Evolutionary conservation across 92 coral and sea anemone species (phyloP).

Genomic region (Diadumene lineata): DNA sequence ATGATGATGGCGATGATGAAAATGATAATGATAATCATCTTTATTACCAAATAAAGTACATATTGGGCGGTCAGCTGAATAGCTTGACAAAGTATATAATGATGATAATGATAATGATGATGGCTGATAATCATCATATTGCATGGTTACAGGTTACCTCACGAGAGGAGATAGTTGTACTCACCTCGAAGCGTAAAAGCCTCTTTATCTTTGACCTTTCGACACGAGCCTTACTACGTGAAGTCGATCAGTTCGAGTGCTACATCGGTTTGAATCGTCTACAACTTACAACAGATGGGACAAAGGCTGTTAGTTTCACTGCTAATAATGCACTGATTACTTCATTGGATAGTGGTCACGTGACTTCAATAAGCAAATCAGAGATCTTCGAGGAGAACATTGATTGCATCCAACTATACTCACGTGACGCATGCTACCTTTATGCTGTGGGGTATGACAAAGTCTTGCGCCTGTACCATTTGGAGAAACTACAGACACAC

Average conservation of each 20-base stretch:
- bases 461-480: constrained; percentile 55
- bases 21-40: background rate
- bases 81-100: background rate
- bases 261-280: constrained; percentile 49
- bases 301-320: constrained; percentile 42
- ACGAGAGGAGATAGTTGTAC: constrained; percentile 24
- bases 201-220: constrained; percentile 34
- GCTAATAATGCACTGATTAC: constrained; percentile 22
- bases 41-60: background rate
- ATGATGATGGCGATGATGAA: background rate
- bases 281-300: constrained; percentile 37
- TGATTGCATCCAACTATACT: constrained; percentile 48
- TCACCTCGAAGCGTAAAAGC: constrained; percentile 43
- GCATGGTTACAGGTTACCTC: constrained; percentile 11
- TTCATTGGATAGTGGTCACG: constrained; percentile 18
- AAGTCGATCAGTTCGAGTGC: constrained; percentile 29
- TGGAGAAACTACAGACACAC: constrained; percentile 37
- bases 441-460: constrained; percentile 47
- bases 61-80: background rate
- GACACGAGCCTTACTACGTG: constrained; percentile 27
- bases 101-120: background rate
- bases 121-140: background rate
- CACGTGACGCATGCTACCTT: constrained; percentile 29
- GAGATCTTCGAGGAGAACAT: constrained; percentile 37
- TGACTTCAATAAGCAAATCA: constrained; percentile 12